Base-by-base conservation (phyloP, 2,888 invertebrate genomes). In the Lydus trimaculatus region DNA sequence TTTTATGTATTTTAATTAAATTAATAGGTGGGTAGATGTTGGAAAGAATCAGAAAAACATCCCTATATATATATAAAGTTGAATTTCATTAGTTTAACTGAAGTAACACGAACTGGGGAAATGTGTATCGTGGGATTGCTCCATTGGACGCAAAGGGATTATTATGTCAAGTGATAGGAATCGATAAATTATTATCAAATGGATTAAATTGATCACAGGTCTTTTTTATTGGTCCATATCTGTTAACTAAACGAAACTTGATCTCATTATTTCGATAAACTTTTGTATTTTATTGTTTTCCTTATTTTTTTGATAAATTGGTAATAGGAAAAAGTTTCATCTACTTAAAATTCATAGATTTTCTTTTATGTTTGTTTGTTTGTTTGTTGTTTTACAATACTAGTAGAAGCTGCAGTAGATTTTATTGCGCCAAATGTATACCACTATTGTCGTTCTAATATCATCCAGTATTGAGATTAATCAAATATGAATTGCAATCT, bases 311-410 rank as follows among this genome's bases (percentile, higher is more conserved):
- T n/a, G 15, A 39, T 39, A n/a, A 60, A 48, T n/a, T n/a, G 8
- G 15, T 59, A 31, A n/a, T n/a, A 28, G 4, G 17, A 4, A 17
- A 23, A 23, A 13, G 58, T 59, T 59, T 20, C 62, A 17, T 64
- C 64, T 64, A 58, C 66, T 69, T 69, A 43, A 69, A 61, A 63
- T 69, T 66, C 69, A 60, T 59, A 33, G 56, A 28, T 63, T 56
- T 62, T 64, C 17, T 56, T 68, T 68, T 68, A 68, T 62, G 62
- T 65, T 68, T 58, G 61, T 48, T 48, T 28, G 28, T 28, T 28
- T 4, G 4, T 28, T 28, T 28, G 28, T 52, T 59, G 39, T 43
- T 65, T 65, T 63, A n/a, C 69, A 69, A 63, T 60, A 43, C 6
- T 69, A 58, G 25, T 4, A 25, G 25, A 13, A 56, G 6, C 25